Evolutionary conservation across 2,797 vertebrate species (phyloP).

Genomic region (Chaunax sp.): DNA sequence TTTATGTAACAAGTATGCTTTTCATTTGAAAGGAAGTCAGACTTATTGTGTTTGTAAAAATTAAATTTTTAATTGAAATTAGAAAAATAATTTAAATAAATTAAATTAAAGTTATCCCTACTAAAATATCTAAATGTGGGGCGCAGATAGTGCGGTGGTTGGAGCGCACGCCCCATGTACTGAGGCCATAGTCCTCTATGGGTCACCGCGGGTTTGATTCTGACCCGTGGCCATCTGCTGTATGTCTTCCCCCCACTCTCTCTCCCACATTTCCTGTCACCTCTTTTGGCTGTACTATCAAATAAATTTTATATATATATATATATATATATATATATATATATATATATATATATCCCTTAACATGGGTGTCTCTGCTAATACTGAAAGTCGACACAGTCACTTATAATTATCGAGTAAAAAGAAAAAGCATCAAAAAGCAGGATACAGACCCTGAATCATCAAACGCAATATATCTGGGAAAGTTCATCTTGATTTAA

Average conservation of each 20-base stretch:
- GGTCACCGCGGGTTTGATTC: no score
- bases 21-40: neutral
- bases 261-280: no score
- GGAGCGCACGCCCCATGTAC: no score
- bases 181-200: no score
- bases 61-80: neutral
- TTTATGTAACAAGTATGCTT: neutral
- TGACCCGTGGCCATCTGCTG: no score
- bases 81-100: neutral
- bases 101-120: neutral
- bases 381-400: neutral
- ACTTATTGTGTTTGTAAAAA: neutral
- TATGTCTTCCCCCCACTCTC: no score
- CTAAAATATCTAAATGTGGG: neutral
- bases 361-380: neutral
- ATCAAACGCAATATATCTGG: neutral
- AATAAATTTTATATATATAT: no score
- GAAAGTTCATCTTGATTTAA: neutral
- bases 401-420: neutral
- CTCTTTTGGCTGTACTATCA: no score
- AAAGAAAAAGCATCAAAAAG: neutral
- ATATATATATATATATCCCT: no score
- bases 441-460: neutral
- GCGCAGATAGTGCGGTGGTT: no score
- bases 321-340: no score